phyloP scores from a whole-genome alignment of 2,888 invertebrate species.

The Calliphora vomitoria region DNA sequence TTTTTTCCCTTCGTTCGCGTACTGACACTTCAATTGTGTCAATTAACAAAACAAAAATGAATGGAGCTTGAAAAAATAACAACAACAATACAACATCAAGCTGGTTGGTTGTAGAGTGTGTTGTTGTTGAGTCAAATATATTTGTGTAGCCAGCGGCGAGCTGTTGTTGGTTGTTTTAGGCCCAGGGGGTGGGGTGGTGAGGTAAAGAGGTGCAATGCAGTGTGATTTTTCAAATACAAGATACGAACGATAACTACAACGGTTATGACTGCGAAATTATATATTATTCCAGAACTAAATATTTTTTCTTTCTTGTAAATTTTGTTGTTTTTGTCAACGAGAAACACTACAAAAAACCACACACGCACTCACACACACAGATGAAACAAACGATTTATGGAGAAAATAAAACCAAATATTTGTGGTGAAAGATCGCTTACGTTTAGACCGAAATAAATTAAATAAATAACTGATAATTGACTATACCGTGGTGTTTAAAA shows the following conservation, averaged over 20 bases:
- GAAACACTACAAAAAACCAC: neutral
- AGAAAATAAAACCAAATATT: conserved; percentile 9
- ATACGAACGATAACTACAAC: neutral
- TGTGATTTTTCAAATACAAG: conserved; percentile 16
- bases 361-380: conserved; percentile 23
- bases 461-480: conserved; percentile 36
- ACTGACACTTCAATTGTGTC: conserved; percentile 36
- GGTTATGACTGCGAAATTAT: neutral
- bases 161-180: neutral
- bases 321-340: conserved; percentile 3
- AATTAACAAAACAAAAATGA: conserved; percentile 68
- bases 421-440: conserved; percentile 19
- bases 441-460: conserved; percentile 48
- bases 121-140: neutral
- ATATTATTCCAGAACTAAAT: conserved; percentile 30
- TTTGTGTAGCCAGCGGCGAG: neutral
- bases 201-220: conserved; percentile 2
- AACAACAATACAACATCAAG: conserved; percentile 23
- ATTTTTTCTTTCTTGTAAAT: conserved; percentile 13
- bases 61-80: conserved; percentile 29
- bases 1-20: conserved; percentile 76
- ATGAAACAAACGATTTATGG: neutral
- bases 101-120: neutral
- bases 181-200: neutral
- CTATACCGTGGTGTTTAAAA: conserved; percentile 51